Conservation (phyloP, 2,888 invertebrate species). For the Netelia virgata region DNA sequence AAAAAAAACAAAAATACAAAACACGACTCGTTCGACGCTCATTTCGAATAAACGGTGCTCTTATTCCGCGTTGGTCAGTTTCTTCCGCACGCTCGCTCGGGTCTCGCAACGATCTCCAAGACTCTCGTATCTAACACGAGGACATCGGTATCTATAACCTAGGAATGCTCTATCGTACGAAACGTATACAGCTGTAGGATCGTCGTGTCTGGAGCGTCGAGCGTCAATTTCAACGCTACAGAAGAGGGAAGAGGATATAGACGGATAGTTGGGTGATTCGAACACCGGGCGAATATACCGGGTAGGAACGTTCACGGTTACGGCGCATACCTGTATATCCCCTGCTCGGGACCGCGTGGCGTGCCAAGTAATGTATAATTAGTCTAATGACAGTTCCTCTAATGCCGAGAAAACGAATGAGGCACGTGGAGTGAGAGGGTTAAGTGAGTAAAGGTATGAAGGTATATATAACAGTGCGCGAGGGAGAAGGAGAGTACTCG, state of each 20-base stretch:
- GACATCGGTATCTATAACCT: not conserved
- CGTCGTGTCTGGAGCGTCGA: conserved; percentile 47
- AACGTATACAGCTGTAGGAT: conserved; percentile 2
- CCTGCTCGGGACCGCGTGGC: conserved; percentile 56
- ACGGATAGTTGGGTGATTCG: conserved; percentile 9
- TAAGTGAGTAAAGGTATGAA: conserved; percentile 47
- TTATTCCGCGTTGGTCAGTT: conserved; percentile 47
- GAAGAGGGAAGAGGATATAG: conserved; percentile 22
- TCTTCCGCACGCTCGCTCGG: conserved; percentile 37
- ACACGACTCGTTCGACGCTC: conserved; percentile 44
- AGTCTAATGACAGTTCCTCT: conserved; percentile 74
- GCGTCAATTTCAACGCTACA: conserved; percentile 45
- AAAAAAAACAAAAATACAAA: conserved; percentile 14
- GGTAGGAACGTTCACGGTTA: conserved; percentile 28
- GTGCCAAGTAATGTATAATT: conserved; percentile 71
- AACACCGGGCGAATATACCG: conserved; percentile 15
- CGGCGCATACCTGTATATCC: conserved; percentile 38
- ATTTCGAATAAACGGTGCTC: conserved; percentile 58
- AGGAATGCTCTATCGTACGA: not conserved
- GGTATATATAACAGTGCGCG: conserved; percentile 35
- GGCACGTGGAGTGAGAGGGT: conserved; percentile 24
- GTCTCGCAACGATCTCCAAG: conserved; percentile 34
- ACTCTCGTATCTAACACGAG: conserved; percentile 30
- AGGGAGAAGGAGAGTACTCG: conserved; percentile 16
- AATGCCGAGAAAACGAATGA: conserved; percentile 62